A percentile compares a stretch with the other conserved stretches of the same genome.
Conservation (phyloP, 2,113 vertebrate species). For the Gulo gulo region DNA sequence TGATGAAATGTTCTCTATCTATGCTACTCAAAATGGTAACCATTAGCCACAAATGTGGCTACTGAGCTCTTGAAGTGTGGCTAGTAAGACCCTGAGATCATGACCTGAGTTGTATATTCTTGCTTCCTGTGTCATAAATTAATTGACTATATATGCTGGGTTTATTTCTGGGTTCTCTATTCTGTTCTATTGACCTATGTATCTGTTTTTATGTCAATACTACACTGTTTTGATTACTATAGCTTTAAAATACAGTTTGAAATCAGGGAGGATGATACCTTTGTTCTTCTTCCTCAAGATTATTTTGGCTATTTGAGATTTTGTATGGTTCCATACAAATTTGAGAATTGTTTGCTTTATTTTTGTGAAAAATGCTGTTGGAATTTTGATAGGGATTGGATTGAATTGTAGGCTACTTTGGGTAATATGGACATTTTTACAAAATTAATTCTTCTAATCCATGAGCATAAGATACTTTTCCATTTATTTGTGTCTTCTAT, state of each 20-base stretch:
- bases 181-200: not conserved
- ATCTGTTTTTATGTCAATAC: not conserved
- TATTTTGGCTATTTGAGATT: not conserved
- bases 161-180: not conserved
- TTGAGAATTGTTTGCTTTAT: not conserved
- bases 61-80: not conserved
- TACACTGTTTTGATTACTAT: not conserved
- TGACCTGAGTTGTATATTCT: not conserved
- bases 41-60: not conserved
- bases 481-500: not conserved
- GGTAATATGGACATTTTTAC: not conserved
- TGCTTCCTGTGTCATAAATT: not conserved
- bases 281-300: not conserved
- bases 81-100: not conserved
- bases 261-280: not conserved
- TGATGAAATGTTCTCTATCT: not conserved
- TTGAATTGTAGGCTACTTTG: not conserved
- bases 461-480: not conserved
- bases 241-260: not conserved
- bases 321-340: not conserved
- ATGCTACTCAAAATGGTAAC: not conserved
- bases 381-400: not conserved
- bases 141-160: not conserved
- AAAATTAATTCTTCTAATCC: not conserved
- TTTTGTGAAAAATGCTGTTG: not conserved